Evolutionary conservation across 2,888 invertebrate genomes (phyloP), one percentile per base, ranked within the genome.

Genomic region (Perithous albicinctus): DNA sequence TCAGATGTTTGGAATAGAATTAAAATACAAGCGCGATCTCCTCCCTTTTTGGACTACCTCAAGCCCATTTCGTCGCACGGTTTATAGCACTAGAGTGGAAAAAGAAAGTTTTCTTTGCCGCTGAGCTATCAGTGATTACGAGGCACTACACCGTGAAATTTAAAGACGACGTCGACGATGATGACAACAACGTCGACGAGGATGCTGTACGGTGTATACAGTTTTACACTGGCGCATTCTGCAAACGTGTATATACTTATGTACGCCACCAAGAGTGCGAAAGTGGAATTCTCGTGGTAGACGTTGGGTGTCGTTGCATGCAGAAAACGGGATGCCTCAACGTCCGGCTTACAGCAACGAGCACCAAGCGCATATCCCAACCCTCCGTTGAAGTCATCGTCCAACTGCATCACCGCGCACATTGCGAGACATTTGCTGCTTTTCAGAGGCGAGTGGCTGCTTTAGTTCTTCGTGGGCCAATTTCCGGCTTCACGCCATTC

Each of bases 401-500:
- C 70, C 56, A 54, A 61, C 75, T 80, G 38, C 35, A 66, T 56
- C 75, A 56, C 66, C 63, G 18, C 54, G 69, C 54, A 46, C 59
- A 81, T 74, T 61, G 69, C 69, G 66, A 43, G 69, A 81, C 69
- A 69, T 78, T 81, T 69, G 69, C 20, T 56, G 56, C 78, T n/a
- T 81, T 69, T 81, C 67, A 32, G 51, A 23, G 23, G 10, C 61
- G 63, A 63, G 73, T 74, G 59, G 80, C 48, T 77, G 26, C 77
- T 73, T 61, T 61, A 38, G 43, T 74, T 76, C 81, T 56, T 66
- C n/a, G 78, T 46, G n/a, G 69, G 81, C 81, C 81, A 81, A 81
- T 81, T 81, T 81, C 81, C 81, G 73, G 63, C 35, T 64, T 63
- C 48, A 54, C 56, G 46, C 29, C 46, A 48, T 76, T 46, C 41